Percentiles rank a stretch among this genome's conserved stretches.
Evolutionary conservation across 2,888 invertebrate species (phyloP).

Genomic region (Shargacucullia verbasci): DNA sequence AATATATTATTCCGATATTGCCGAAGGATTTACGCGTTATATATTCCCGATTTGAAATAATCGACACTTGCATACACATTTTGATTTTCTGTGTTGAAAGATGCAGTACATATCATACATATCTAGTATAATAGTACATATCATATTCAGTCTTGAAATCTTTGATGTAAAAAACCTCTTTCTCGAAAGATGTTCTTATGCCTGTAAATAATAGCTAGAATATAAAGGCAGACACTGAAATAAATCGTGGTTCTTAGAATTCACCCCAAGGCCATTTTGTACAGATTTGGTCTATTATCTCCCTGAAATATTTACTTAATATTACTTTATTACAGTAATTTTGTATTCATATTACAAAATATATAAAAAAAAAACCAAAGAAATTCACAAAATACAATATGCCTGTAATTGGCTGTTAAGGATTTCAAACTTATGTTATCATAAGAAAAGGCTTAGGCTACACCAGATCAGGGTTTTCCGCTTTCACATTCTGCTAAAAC

Average conservation of each 20-base stretch:
- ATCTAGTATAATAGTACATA: no score
- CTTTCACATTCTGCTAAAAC: no score
- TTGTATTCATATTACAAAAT: not conserved
- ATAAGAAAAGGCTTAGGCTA: not conserved
- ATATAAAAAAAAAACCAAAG: not conserved
- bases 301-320: not conserved
- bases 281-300: slow-evolving; percentile 6
- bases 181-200: not conserved
- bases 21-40: slow-evolving; percentile 22
- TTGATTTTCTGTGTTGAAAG: no score
- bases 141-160: not conserved
- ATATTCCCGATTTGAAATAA: slow-evolving; percentile 14
- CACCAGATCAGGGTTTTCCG: no score
- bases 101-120: no score
- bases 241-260: slow-evolving; percentile 2
- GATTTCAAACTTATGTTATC: slow-evolving; percentile 1
- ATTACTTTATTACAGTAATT: slow-evolving; percentile 10
- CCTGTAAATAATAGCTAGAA: slow-evolving; percentile 4
- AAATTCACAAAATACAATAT: not conserved
- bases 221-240: slow-evolving; percentile 3
- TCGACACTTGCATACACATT: no score
- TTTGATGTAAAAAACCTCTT: not conserved
- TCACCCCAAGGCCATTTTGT: slow-evolving; percentile 13
- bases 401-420: not conserved
- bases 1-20: slow-evolving; percentile 36